Percentiles rank a stretch among this genome's conserved stretches.
These are phyloP conservation scores for Drosophila recens DNA, from an alignment of 2,888 invertebrate species.

Conservation along the genomic window DNA sequence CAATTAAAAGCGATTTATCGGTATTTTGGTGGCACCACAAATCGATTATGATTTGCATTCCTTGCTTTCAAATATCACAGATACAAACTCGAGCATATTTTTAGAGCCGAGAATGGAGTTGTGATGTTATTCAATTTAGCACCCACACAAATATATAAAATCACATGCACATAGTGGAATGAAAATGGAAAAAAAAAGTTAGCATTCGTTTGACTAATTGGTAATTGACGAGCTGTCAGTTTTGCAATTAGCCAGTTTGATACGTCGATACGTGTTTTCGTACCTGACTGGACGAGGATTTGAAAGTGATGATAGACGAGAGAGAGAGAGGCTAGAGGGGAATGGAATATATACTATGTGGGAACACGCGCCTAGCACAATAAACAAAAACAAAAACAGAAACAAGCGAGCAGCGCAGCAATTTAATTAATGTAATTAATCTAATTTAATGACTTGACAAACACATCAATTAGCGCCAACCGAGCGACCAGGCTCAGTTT, in stretches of 20 bases:
- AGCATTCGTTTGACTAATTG: slow-evolving; percentile 50
- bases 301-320: slow-evolving; percentile 5
- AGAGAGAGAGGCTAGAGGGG: background rate
- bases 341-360: background rate
- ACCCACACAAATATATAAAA: background rate
- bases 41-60: slow-evolving; percentile 5
- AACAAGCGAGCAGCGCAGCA: slow-evolving; percentile 32
- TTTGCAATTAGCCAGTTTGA: slow-evolving; percentile 65
- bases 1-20: slow-evolving; percentile 2
- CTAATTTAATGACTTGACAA: slow-evolving; percentile 82
- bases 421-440: slow-evolving; percentile 82
- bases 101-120: background rate
- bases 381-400: slow-evolving; percentile 25
- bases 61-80: background rate
- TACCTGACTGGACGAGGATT: slow-evolving; percentile 27
- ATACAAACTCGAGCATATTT: slow-evolving; percentile 1
- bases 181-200: slow-evolving; percentile 16
- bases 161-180: background rate
- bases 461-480: slow-evolving; percentile 79
- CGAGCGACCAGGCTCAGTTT: slow-evolving; percentile 34
- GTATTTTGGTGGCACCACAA: background rate
- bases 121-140: slow-evolving; percentile 6
- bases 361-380: slow-evolving; percentile 32
- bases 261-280: slow-evolving; percentile 30
- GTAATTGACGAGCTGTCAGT: slow-evolving; percentile 51